Evolutionary conservation across 64 coral and sea anemone genomes (phyloP), one percentile per base, ranked within the genome.

Genomic region (Trachythela sp.): DNA sequence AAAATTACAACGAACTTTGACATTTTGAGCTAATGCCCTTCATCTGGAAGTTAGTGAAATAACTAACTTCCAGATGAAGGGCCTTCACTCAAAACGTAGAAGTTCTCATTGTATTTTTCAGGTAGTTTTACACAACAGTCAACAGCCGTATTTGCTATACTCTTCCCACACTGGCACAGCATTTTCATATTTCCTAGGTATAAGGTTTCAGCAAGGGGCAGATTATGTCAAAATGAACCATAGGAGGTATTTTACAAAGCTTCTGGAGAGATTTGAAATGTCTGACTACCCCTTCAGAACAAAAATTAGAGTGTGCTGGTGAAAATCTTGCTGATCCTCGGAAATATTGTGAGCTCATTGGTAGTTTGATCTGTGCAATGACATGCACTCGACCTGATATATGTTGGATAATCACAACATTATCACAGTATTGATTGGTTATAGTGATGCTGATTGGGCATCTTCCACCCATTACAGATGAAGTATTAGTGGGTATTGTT

Each of bases 341-440:
- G 36, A 77, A 32, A 56, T 93, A 93, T 35, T 50, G 70, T 54
- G 89, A 88, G 56, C 33, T 49, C 13, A n/a, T 94, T 54, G 89
- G 89, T 32, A 90, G 92, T 39, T 67, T 94, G 31, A 87, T 94
- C 20, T 94, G 87, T 91, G 92, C 85, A 17, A 94, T 91, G 92
- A 91, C 92, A 11, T 87, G 85, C 34, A 94, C 92, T 9, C 75
- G 89, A 32, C 92, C 92, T 14, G 92, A 94, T 45, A 64, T 94
- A 24, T 90, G 89, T 36, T 94, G 85, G 84, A 36, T 88, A 36
- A 85, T 91, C 11, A 94, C 85, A 10, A 90, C 39, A 22, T 36
- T 94, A n/a, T 91, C 84, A 50, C 92, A 94, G 38, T 36, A 60
- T 34, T 26, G 10, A 0, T 91, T 15, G 89, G 89, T 18, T 90